Conservation (phyloP, 1,140 invertebrate species). For the Mesaphorura yosii region DNA sequence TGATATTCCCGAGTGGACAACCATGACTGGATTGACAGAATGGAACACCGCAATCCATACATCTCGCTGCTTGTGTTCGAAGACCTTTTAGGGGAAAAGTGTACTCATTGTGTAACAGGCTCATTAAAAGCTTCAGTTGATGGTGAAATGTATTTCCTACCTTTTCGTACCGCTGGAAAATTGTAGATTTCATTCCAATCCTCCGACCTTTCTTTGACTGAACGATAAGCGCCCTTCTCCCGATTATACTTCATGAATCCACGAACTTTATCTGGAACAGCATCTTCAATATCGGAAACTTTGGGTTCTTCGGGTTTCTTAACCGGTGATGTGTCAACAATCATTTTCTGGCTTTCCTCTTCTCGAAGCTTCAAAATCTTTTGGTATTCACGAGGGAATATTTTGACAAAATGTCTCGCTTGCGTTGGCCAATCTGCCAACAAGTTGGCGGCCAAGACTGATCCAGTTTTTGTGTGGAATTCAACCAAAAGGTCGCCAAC, state of each 20-base stretch:
- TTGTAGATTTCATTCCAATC: slow-evolving; percentile 98
- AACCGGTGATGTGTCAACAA: slow-evolving; percentile 37
- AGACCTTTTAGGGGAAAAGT: slow-evolving; percentile 48
- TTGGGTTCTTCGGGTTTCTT: slow-evolving; percentile 38
- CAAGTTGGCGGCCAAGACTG: slow-evolving; percentile 65
- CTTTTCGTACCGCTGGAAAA: slow-evolving; percentile 65
- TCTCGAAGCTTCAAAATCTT: slow-evolving; percentile 66
- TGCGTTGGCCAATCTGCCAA: slow-evolving; percentile 69
- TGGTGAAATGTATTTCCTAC: too few species aligned
- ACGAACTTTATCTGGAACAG: slow-evolving; percentile 59
- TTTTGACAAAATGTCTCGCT: slow-evolving; percentile 76
- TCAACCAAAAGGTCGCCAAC: slow-evolving; percentile 71
- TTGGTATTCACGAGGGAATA: slow-evolving; percentile 96
- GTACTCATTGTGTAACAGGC: too few species aligned
- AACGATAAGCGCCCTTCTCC: slow-evolving; percentile 70
- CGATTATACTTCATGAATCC: slow-evolving; percentile 95
- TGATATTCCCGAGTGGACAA: slow-evolving; percentile 95
- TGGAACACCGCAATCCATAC: slow-evolving; percentile 99
- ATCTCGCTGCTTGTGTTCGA: slow-evolving; percentile 82
- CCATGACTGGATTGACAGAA: slow-evolving; percentile 96
- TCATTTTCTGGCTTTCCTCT: slow-evolving; percentile 41
- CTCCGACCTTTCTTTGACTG: slow-evolving; percentile 65
- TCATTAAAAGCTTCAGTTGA: too few species aligned
- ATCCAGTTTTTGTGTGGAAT: slow-evolving; percentile 82
- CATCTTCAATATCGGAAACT: slow-evolving; percentile 77